Conservation (phyloP, 2,113 vertebrate species). For the Burhinus oedicnemus region DNA sequence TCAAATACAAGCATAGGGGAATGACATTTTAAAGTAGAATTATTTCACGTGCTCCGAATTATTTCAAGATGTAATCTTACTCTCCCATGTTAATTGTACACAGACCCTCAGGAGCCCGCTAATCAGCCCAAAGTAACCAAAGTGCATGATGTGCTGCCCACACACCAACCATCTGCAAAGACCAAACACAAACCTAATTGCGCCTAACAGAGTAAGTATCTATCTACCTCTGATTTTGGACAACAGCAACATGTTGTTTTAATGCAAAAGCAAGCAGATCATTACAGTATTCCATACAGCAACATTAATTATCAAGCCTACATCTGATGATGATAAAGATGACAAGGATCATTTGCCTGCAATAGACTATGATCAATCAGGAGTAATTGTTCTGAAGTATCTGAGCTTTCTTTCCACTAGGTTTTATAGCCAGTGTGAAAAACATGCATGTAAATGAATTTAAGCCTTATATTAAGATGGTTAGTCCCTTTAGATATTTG, state of each 20-base stretch:
- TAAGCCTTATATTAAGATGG: background rate
- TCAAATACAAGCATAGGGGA: background rate
- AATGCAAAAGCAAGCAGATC: background rate
- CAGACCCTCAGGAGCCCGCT: background rate
- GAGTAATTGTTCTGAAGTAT: background rate
- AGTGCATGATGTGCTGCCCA: background rate
- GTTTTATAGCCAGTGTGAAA: background rate
- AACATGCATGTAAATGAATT: background rate
- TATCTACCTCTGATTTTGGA: background rate
- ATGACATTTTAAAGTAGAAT: background rate
- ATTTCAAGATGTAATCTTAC: background rate
- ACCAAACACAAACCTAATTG: background rate
- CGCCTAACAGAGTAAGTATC: background rate
- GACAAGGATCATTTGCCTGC: background rate
- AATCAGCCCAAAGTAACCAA: background rate
- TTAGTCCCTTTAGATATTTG: background rate
- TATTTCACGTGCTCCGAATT: background rate
- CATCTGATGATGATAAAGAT: background rate
- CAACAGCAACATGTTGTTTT: background rate
- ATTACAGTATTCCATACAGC: background rate
- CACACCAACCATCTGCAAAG: background rate
- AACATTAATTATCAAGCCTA: background rate
- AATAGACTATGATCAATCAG: background rate
- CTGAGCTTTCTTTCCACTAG: background rate
- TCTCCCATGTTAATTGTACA: background rate